Evolutionary conservation across 1,140 invertebrate species (phyloP).

Genomic region (Macrocentrus cingulum): DNA sequence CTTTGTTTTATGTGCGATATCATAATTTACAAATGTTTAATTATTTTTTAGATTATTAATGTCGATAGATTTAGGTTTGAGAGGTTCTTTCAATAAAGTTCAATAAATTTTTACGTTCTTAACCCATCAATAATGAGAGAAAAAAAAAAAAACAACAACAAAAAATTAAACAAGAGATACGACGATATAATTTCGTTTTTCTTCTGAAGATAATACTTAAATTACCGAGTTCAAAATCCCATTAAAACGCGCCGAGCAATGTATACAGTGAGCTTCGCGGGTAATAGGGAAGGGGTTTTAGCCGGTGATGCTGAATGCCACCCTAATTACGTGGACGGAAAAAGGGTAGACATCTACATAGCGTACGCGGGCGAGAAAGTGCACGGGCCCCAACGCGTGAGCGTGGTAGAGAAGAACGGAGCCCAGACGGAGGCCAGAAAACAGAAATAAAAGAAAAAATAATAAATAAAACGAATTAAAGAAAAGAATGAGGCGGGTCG

Average conservation of each 20-base stretch:
- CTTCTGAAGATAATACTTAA: conserved; percentile 14
- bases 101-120: too few relatives aligned
- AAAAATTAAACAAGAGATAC: background rate
- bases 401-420: too few relatives aligned
- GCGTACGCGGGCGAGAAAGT: background rate
- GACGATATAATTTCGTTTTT: conserved; percentile 7
- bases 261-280: background rate
- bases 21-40: too few relatives aligned
- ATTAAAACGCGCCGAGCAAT: conserved; percentile 13
- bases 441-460: conserved; percentile 13
- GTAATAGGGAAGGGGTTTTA: too few relatives aligned
- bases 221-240: conserved; percentile 21
- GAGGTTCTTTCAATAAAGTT: too few relatives aligned
- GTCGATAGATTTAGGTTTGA: too few relatives aligned
- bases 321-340: conserved; percentile 15
- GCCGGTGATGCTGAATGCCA: conserved; percentile 12
- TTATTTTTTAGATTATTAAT: too few relatives aligned
- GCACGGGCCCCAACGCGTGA: too few relatives aligned
- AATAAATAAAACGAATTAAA: conserved; percentile 55
- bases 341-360: conserved; percentile 11
- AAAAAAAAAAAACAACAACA: conserved; percentile 3
- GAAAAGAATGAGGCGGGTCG: conserved; percentile 57
- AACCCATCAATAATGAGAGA: too few relatives aligned
- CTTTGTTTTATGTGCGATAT: too few relatives aligned
- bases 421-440: background rate